A percentile compares a stretch with the other conserved stretches of the same genome.
These are phyloP conservation scores for Phalacrocorax aristotelis DNA, from an alignment of 2,113 vertebrate species.

Conservation along the genomic window DNA sequence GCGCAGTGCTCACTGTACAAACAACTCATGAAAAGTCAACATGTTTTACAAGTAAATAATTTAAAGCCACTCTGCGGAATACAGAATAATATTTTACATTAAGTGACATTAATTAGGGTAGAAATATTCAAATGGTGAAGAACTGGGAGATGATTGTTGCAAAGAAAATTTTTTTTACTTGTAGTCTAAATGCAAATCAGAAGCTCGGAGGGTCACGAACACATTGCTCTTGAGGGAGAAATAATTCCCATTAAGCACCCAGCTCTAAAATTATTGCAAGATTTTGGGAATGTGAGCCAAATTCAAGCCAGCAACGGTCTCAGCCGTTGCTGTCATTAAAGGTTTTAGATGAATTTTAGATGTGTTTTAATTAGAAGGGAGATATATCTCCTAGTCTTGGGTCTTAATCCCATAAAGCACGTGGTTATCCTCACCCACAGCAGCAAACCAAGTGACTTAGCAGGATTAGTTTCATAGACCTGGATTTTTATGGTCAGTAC, in stretches of 20 bases:
- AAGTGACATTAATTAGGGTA: conserved; percentile 73
- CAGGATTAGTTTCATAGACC: not conserved
- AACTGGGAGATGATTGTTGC: conserved; percentile 26
- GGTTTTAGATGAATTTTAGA: not conserved
- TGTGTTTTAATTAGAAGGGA: not conserved
- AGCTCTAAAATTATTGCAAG: not conserved
- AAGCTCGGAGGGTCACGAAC: conserved; percentile 20
- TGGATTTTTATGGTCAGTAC: not conserved
- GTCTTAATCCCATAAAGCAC: not conserved
- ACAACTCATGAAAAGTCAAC: conserved; percentile 72
- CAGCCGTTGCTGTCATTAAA: not conserved
- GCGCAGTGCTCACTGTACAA: conserved; percentile 64
- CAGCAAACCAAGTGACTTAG: not conserved
- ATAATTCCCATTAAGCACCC: conserved; percentile 36
- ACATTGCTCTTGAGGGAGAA: conserved; percentile 39
- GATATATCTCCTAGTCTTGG: not conserved
- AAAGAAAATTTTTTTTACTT: conserved; percentile 2
- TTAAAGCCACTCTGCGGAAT: conserved; percentile 54
- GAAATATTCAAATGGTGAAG: conserved; percentile 65
- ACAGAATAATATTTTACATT: conserved; percentile 60
- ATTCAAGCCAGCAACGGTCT: not conserved
- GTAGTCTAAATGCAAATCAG: conserved; percentile 65
- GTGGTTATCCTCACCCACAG: not conserved
- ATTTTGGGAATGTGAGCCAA: not conserved
- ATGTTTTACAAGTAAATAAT: conserved; percentile 74